Evolutionary conservation across 2,797 vertebrate species (phyloP).

Genomic region (Channallabes apus): DNA sequence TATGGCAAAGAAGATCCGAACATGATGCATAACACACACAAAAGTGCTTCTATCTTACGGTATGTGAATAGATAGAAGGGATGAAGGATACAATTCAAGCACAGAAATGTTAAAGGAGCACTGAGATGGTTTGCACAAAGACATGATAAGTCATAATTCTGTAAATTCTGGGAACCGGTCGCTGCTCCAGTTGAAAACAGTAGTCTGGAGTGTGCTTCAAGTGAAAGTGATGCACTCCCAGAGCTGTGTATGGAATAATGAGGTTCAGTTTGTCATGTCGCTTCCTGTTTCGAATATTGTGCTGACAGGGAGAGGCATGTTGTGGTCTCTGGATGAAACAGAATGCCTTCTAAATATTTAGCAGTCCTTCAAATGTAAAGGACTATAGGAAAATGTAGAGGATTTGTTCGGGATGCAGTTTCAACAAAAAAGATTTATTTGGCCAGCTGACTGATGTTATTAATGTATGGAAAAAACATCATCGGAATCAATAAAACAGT

Average conservation of each 20-base stretch:
- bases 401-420: background rate
- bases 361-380: background rate
- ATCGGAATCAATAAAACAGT: background rate
- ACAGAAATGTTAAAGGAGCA: background rate
- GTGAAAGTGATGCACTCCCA: slow-evolving; percentile 8
- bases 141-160: background rate
- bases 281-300: slow-evolving; percentile 12
- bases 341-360: background rate
- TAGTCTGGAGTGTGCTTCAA: background rate
- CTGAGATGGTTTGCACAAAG: background rate
- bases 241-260: slow-evolving; percentile 8
- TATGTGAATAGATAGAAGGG: background rate
- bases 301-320: slow-evolving; percentile 7
- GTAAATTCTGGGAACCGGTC: background rate
- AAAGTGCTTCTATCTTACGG: background rate
- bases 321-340: slow-evolving; percentile 7
- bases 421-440: background rate
- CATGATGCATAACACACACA: background rate
- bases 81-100: background rate
- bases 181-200: background rate
- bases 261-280: background rate
- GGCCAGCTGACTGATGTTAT: background rate
- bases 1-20: background rate
- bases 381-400: background rate
- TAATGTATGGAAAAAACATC: background rate